A percentile compares a stretch with the other conserved stretches of the same genome.
Conservation (phyloP, 2,113 vertebrate species). For the Suncus etruscus region DNA sequence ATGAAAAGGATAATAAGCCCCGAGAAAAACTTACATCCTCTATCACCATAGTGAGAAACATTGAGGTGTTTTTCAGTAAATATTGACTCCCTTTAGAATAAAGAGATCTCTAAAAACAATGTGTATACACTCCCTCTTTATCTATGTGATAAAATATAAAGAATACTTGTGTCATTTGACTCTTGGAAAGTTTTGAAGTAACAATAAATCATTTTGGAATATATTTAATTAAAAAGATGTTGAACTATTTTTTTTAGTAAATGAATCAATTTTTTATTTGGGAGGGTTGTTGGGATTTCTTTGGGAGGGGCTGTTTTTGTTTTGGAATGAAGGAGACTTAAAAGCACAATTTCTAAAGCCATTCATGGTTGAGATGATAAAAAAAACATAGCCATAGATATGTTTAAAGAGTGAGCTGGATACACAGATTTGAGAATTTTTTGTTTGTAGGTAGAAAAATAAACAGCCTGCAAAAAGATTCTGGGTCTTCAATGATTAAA, state of each 20-base stretch:
- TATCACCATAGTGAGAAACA: background rate
- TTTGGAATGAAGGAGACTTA: background rate
- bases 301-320: background rate
- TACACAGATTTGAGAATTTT: background rate
- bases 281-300: too few relatives aligned
- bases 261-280: too few relatives aligned
- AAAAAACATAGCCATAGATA: background rate
- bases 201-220: background rate
- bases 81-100: background rate
- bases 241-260: slow-evolving; percentile 24
- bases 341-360: background rate
- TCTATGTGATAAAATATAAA: background rate
- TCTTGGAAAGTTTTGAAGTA: background rate
- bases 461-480: background rate
- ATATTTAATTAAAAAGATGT: background rate
- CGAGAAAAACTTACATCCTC: background rate
- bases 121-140: background rate
- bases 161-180: background rate
- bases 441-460: background rate
- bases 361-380: background rate
- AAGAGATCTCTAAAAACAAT: slow-evolving; percentile 4
- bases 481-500: background rate
- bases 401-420: background rate
- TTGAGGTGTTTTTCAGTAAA: background rate
- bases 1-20: background rate